Base-by-base conservation (phyloP, 2,888 invertebrate species). In the Drepanosiphum platanoidis region DNA sequence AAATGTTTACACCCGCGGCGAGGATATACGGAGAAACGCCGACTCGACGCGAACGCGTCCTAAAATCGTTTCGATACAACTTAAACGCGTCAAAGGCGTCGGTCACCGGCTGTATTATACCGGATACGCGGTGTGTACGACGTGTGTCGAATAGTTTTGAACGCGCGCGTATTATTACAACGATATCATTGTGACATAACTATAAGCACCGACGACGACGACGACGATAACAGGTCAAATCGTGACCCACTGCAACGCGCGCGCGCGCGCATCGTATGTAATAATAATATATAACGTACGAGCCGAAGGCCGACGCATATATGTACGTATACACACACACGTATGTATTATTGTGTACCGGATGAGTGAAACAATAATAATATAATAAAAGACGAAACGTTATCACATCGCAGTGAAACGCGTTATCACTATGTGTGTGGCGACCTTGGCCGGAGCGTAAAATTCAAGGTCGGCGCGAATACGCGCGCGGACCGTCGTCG, bases 401-500 rank as follows among this genome's bases (percentile, higher is more conserved):
- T 52, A 27, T 61, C 61, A 27, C 61, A n/a, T 9, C 61, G 22
- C 52, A 22, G 52, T 46, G 46, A 46, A 46, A 46, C 22, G 58
- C 61, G 61, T 61, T 27, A 61, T 61, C 61, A 7, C 7, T 18
- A 22, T 18, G 5, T 15, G 15, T 52, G 52, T 13, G 0, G 9
- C 46, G 75, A 58, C 75, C 75, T 75, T 75, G 75, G 75, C 58
- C 34, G 75, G 75, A 27, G 52, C 74, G 46, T 52, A 52, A 58
- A 52, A 75, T 36, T 34, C 75, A 75, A 75, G 75, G 75, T 58
- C 75, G 34, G 42, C 13, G 18, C 15, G 52, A 52, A 22, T 52
- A 22, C 5, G 52, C 46, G 9, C n/a, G n/a, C n/a, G n/a, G n/a
- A n/a, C n/a, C n/a, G n/a, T n/a, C 42, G 42, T 11, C 42, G 27